A percentile compares a stretch with the other conserved stretches of the same genome.
Evolutionary conservation across 2,797 vertebrate species (phyloP).

Genomic region (Monodelphis domestica): DNA sequence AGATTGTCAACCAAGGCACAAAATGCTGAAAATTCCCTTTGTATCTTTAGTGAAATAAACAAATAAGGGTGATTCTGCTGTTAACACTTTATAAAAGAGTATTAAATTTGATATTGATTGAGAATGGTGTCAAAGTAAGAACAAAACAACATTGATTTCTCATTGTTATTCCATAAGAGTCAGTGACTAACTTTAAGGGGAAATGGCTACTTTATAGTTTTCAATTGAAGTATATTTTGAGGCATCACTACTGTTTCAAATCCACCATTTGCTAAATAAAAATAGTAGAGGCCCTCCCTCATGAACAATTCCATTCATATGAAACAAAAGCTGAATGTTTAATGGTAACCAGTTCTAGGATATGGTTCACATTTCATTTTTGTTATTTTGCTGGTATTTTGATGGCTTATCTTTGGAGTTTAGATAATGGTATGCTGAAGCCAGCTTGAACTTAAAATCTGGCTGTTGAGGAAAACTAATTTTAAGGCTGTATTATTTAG

Average conservation of each 20-base stretch:
- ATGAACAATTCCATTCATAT: not conserved
- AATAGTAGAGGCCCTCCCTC: not conserved
- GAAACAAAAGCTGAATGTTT: not conserved
- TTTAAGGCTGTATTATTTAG: too few species aligned
- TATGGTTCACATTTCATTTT: not conserved
- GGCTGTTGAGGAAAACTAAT: too few species aligned
- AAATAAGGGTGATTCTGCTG: not conserved
- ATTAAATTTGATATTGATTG: not conserved
- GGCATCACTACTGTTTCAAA: not conserved
- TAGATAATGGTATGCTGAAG: not conserved
- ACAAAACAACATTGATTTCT: not conserved
- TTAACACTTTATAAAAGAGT: not conserved
- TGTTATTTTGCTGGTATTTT: not conserved
- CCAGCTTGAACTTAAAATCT: not conserved
- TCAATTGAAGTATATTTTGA: not conserved
- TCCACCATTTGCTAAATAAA: not conserved
- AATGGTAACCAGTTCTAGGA: not conserved
- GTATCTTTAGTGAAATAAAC: not conserved
- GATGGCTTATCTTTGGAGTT: not conserved
- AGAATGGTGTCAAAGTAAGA: not conserved
- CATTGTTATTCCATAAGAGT: not conserved
- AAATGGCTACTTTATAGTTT: constrained; percentile 11
- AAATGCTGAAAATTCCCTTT: not conserved
- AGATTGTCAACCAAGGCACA: not conserved
- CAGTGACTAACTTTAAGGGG: not conserved